These are phyloP conservation scores for Indicator indicator DNA, from an alignment of 2,113 vertebrate genomes.

Conservation along the genomic window DNA sequence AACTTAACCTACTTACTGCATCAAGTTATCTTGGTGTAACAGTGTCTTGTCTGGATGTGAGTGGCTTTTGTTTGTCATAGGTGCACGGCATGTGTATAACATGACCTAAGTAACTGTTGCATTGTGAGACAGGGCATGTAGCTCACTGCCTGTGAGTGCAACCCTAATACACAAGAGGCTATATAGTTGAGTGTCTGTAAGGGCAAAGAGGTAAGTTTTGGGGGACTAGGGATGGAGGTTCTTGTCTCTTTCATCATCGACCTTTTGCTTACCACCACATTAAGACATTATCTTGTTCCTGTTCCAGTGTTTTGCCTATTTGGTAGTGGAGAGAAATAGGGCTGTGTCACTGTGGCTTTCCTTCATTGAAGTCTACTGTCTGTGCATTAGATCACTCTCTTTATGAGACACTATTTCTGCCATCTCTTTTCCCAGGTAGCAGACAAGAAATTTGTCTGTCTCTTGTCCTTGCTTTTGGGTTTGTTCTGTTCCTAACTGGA, in stretches of 20 bases:
- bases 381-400: neutral
- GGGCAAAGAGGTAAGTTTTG: neutral
- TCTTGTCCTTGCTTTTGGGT: neutral
- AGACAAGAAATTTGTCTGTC: neutral
- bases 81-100: neutral
- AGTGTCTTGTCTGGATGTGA: neutral
- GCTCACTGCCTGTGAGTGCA: neutral
- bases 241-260: neutral
- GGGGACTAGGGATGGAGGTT: neutral
- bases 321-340: neutral
- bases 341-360: neutral
- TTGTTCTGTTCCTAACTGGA: neutral
- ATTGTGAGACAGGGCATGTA: rapidly evolving
- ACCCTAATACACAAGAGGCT: neutral
- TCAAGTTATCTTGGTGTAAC: neutral
- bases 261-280: neutral
- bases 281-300: neutral
- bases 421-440: neutral
- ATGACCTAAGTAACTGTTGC: rapidly evolving
- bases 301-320: neutral
- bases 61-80: neutral
- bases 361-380: neutral
- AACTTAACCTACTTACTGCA: neutral
- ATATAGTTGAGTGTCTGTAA: neutral
- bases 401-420: neutral